These are phyloP conservation scores for Sclerodermus sp. DNA, from an alignment of 2,888 invertebrate genomes.

Conservation along the genomic window DNA sequence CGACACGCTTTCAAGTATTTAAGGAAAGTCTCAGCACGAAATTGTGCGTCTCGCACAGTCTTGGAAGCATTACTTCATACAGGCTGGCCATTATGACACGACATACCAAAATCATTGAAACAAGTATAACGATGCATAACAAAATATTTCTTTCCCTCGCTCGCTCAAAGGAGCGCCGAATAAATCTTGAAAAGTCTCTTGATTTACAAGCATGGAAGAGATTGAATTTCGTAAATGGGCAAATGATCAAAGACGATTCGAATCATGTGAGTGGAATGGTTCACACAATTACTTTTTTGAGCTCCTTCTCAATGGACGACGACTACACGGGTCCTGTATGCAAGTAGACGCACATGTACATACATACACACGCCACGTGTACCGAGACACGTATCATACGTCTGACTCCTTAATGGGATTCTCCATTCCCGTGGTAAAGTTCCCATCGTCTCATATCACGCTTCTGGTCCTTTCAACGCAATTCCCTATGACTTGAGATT, in stretches of 20 bases:
- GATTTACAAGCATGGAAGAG: neutral
- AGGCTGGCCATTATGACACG: too few relatives aligned
- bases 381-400: conserved; percentile 14
- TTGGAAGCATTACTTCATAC: too few relatives aligned
- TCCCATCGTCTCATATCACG: conserved; percentile 44
- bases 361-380: neutral
- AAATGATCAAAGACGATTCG: conserved; percentile 42
- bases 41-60: conserved; percentile 8
- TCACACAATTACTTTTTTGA: conserved; percentile 41
- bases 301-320: conserved; percentile 39
- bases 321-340: conserved; percentile 16
- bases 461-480: conserved; percentile 32
- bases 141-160: too few relatives aligned
- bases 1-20: conserved; percentile 34
- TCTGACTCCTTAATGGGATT: conserved; percentile 37
- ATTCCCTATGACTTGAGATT: conserved; percentile 31
- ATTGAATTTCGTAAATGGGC: conserved; percentile 38
- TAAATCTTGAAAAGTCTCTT: neutral
- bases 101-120: too few relatives aligned
- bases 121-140: too few relatives aligned
- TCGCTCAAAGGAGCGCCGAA: too few relatives aligned
- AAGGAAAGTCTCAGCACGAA: conserved; percentile 27
- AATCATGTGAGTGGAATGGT: conserved; percentile 47
- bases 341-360: conserved; percentile 9
- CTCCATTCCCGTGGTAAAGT: conserved; percentile 52